Evolutionary conservation across 2,888 invertebrate genomes (phyloP), one percentile per base, ranked within the genome.

Genomic region (Drosophila peninsularis): DNA sequence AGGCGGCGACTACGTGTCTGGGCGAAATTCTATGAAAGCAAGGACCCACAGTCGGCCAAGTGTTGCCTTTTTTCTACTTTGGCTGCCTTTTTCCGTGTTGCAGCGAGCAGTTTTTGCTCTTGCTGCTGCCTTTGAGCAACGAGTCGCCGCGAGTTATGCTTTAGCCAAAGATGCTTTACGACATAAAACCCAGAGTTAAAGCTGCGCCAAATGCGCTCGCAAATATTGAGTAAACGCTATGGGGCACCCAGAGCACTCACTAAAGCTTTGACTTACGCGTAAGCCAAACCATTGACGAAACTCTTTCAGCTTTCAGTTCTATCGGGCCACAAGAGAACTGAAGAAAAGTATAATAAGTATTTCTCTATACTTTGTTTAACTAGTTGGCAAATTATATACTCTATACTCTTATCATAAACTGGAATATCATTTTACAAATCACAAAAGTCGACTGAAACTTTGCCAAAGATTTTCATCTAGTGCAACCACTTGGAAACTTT

Each of bases 141-240:
- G 39, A 37, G 24, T 52, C 42, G 27, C 30, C 14, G 39, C 47
- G 53, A 73, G 61, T 70, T 72, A 80, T 67, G 70, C 74, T 57
- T 39, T 39, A 41, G 39, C 61, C 42, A 62, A 67, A 62, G 45
- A 70, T 71, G 54, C 74, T 67, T 82, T 78, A 79, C 52, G 66
- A 69, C 73, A 63, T 24, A 57, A 66, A 63, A 67, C 54, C 52
- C 42, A 30, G 73, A 62, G 66, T 74, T 78, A 78, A 73, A 66
- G 77, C 57, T 65, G 54, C 52, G 36, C 52, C 54, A 56, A 63
- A 37, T 49, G 56, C 54, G 52, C 58, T 50, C 30, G 41, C 44
- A 61, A 53, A 56, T 42, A 69, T 69, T 47, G 52, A 53, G 69
- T 37, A 57, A 47, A 53, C 53, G 52, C 52, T 45, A 36, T 34